Base-by-base conservation (phyloP, 2,888 invertebrate species). In the Linnaemya tessellans region DNA sequence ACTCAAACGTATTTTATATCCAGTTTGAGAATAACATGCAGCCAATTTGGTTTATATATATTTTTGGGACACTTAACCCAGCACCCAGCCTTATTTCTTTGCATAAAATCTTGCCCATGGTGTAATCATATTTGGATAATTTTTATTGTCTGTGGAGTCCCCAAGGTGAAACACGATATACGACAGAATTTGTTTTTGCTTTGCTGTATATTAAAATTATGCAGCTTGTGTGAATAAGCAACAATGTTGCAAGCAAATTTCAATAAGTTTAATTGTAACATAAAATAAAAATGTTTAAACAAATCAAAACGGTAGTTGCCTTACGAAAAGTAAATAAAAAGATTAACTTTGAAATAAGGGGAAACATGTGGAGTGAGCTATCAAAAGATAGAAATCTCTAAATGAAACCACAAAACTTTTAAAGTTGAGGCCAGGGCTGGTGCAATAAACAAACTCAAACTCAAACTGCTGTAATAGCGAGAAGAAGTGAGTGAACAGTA, bases 311-410 rank as follows among this genome's bases (percentile, higher is more conserved):
- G 51, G 67, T 71, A 62, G 71, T 71, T 22, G 25, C 41, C 62
- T 22, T 67, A 62, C 1, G 22, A 58, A 43, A 13, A 77, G 20
- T 15, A 64, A 22, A 43, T 35, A 3, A 62, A 20, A n/a, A 49
- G 20, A 64, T 60, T 71, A 80, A 78, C 46, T 83, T 82, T 77
- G 77, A 86, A 60, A 78, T 73, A 83, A 84, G 83, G 58, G 80
- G 71, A 78, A 79, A 81, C 90, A 91, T 90, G 90, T 90, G 89
- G 90, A 90, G 90, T 90, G 89, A 90, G 90, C 89, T 91, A 91
- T 90, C 91, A 90, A 89, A 60, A 90, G 90, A 90, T 91, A 89
- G 88, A 88, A 89, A 90, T 90, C 91, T 89, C 86, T 25, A 60
- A 49, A 78, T 54, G 46, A 75, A 77, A 78, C 13, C 58, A 41